phyloP scores from a whole-genome alignment of 2,797 vertebrate species.

The Halcyon smyrnensis region DNA sequence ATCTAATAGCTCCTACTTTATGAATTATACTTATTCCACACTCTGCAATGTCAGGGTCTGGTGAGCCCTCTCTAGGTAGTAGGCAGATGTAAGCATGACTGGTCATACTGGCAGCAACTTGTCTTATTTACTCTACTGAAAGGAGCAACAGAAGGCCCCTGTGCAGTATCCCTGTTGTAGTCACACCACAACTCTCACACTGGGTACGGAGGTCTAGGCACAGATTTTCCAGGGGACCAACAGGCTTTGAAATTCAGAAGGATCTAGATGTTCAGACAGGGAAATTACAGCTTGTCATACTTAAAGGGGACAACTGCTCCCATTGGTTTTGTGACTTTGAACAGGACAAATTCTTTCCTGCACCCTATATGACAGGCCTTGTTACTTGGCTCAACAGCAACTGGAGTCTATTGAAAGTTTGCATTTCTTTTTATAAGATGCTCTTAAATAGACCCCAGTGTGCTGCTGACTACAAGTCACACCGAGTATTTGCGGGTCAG shows the following conservation, averaged over 20 bases:
- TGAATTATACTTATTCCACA: neutral
- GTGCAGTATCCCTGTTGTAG: neutral
- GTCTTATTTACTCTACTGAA: neutral
- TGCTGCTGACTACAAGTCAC: neutral
- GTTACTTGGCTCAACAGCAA: neutral
- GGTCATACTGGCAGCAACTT: neutral
- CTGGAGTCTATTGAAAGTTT: neutral
- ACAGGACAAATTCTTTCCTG: neutral
- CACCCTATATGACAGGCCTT: neutral
- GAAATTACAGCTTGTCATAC: neutral
- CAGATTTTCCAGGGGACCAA: neutral
- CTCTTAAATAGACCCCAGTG: neutral
- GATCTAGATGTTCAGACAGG: neutral
- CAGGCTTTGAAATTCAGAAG: neutral
- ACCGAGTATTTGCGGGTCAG: neutral
- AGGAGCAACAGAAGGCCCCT: neutral
- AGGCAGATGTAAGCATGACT: neutral
- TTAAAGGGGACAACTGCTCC: neutral
- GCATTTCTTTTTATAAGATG: neutral
- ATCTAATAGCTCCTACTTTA: neutral
- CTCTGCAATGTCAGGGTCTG: neutral
- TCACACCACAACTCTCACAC: neutral
- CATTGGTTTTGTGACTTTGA: neutral
- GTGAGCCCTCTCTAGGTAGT: neutral
- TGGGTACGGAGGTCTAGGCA: neutral